A percentile compares a stretch with the other conserved stretches of the same genome.
Conservation (phyloP, 2,888 invertebrate species). For the Cotesia congregata region DNA sequence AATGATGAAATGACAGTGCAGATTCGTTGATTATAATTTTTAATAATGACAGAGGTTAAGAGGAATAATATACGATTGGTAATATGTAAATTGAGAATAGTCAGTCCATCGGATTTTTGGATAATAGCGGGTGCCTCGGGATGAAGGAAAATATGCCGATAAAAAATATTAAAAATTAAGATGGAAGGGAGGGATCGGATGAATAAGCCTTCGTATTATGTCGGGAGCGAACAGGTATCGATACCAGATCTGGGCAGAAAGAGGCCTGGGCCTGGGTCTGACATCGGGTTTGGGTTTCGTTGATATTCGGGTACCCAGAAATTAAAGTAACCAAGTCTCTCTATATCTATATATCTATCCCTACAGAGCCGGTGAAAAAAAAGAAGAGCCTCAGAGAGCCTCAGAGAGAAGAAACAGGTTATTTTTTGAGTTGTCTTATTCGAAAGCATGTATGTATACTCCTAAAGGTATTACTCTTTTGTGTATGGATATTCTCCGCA, state of each 20-base stretch:
- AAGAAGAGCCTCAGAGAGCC: neutral
- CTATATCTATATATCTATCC: neutral
- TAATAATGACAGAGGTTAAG: too few species aligned
- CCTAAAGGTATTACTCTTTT: neutral
- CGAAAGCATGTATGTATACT: neutral
- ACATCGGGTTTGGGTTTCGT: too few species aligned
- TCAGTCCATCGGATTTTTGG: too few species aligned
- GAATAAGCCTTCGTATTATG: neutral
- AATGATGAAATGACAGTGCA: too few species aligned
- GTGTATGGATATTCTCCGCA: neutral
- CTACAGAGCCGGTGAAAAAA: neutral
- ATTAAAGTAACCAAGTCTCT: slow-evolving; percentile 67
- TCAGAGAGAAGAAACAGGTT: slow-evolving; percentile 61
- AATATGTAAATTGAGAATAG: too few species aligned
- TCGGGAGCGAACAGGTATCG: slow-evolving; percentile 42
- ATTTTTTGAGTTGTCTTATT: slow-evolving; percentile 43
- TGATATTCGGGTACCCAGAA: slow-evolving; percentile 53
- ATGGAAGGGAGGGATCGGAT: slow-evolving; percentile 31
- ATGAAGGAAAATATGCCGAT: slow-evolving; percentile 1
- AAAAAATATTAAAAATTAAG: slow-evolving; percentile 20
- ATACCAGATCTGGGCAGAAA: slow-evolving; percentile 17
- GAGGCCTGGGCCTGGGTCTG: too few species aligned
- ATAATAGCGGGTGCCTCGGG: too few species aligned
- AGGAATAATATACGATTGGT: too few species aligned
- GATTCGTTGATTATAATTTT: too few species aligned